Evolutionary conservation across 2,797 vertebrate species (phyloP), one percentile per base, ranked within the genome.

Genomic region (Trachurus trachurus): DNA sequence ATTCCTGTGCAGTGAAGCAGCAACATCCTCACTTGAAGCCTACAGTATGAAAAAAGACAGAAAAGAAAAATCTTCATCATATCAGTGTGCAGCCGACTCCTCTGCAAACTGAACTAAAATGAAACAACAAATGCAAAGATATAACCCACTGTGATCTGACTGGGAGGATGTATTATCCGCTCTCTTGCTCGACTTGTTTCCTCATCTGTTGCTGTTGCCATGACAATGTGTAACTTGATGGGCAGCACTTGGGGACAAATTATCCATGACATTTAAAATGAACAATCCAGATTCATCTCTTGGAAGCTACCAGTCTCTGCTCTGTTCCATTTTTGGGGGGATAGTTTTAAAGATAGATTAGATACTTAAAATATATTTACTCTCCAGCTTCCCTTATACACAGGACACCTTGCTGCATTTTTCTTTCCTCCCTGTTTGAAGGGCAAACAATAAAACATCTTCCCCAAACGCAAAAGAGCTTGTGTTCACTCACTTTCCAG

Each of bases 1-100:
- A 90, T 90, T 91, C 90, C 67, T 88, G 79, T 89, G 86, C 88
- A 92, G 85, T 65, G 86, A 86, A 82, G 88, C 83, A 59, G 71
- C 8, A 66, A 84, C 80, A 47, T 88, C 84, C 74, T 88, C 82
- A 87, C 73, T 84, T 53, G 74, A 84, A 71, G 47, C 74, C 92
- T 93, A 52, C 26, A 26, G 26, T 26, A 26, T 42, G 74, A 76
- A 80, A 39, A 79, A 31, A 71, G 76, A 89, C 19, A 81, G 57
- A 75, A 76, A 58, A 78, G 45, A 79, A 37, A 71, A 78, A 29
- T 21, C 10, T 42, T 42, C 40, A 34, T 84, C 21, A 50, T 57
- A 72, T 73, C 50, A 83, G 34, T 67, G 31, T 58, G 74, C 44
- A 34, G 31, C 11, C 65, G 52, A 77, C 29, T 76, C 66, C 31